Percentiles rank a stretch among this genome's conserved stretches.
These are phyloP conservation scores for Formica exsecta DNA, from an alignment of 1,140 invertebrate genomes.

Conservation along the genomic window DNA sequence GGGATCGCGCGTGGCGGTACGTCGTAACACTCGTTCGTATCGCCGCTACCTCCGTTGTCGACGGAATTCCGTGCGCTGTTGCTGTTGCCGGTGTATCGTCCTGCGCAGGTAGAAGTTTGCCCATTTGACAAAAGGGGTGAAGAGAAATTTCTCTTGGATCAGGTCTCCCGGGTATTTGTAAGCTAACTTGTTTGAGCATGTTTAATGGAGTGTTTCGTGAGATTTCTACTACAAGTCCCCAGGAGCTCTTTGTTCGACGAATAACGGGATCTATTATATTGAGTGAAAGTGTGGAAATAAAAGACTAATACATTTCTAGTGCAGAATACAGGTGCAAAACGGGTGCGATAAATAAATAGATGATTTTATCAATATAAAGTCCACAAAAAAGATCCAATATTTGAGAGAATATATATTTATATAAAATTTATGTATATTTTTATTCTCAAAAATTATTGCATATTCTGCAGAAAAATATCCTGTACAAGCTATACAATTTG, in stretches of 20 bases:
- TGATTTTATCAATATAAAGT: background rate
- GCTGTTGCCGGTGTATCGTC: conserved; percentile 78
- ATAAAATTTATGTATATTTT: background rate
- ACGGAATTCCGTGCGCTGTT: conserved; percentile 78
- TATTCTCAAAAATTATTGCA: background rate
- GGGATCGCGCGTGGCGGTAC: conserved; percentile 89
- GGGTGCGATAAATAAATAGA: no score
- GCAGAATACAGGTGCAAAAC: no score
- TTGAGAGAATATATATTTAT: background rate
- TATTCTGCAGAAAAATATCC: background rate
- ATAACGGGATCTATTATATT: background rate
- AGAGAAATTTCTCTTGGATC: background rate
- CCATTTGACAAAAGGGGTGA: background rate
- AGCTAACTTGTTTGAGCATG: background rate
- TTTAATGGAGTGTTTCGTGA: background rate
- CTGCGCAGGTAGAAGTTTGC: conserved; percentile 56
- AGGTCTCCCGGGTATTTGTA: background rate
- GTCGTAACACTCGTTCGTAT: conserved; percentile 88
- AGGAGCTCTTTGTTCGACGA: background rate
- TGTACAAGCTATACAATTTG: background rate
- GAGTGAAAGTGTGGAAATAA: no score
- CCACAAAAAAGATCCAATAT: background rate
- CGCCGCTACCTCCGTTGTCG: conserved; percentile 78
- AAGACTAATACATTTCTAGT: no score
- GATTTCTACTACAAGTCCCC: background rate